These are phyloP conservation scores for Zaprionus bogoriensis DNA, from an alignment of 2,888 invertebrate genomes.

Conservation along the genomic window DNA sequence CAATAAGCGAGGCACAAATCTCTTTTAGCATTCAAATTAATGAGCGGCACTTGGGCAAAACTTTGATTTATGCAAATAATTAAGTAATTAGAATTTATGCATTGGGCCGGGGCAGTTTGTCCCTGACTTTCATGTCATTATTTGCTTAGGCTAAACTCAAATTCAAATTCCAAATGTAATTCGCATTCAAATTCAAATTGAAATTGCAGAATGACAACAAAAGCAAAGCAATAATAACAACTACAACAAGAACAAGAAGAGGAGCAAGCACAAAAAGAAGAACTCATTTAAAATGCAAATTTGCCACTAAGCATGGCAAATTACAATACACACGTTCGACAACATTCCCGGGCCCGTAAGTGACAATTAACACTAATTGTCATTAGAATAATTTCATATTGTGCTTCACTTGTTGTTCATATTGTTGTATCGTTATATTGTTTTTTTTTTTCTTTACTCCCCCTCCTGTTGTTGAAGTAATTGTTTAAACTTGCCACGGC, in stretches of 20 bases:
- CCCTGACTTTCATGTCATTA: constrained; percentile 53
- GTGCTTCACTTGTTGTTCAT: constrained; percentile 24
- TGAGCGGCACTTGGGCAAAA: constrained; percentile 31
- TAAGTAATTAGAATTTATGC: constrained; percentile 71
- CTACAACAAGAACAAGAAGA: constrained; percentile 20
- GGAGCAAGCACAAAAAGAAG: no score
- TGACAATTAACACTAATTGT: constrained; percentile 78
- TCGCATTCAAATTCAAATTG: constrained; percentile 34
- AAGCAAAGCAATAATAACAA: constrained; percentile 16
- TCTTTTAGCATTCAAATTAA: constrained; percentile 45
- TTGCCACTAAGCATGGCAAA: constrained; percentile 56
- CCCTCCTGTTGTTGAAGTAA: constrained; percentile 50
- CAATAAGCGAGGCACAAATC: constrained; percentile 42
- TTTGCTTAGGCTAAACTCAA: constrained; percentile 50
- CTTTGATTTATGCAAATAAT: constrained; percentile 73
- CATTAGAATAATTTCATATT: constrained; percentile 77
- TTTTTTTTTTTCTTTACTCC: constrained; percentile 10
- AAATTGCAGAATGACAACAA: constrained; percentile 37
- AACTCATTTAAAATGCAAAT: constrained; percentile 74
- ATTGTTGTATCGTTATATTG: constrained; percentile 20
- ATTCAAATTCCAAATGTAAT: no score
- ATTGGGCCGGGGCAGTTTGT: constrained; percentile 49
- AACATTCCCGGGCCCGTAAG: constrained; percentile 59
- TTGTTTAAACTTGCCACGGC: constrained; percentile 72
- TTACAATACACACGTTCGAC: constrained; percentile 56